These are phyloP conservation scores for Lophura swinhoii DNA, from an alignment of 2,797 vertebrate genomes.

Conservation along the genomic window DNA sequence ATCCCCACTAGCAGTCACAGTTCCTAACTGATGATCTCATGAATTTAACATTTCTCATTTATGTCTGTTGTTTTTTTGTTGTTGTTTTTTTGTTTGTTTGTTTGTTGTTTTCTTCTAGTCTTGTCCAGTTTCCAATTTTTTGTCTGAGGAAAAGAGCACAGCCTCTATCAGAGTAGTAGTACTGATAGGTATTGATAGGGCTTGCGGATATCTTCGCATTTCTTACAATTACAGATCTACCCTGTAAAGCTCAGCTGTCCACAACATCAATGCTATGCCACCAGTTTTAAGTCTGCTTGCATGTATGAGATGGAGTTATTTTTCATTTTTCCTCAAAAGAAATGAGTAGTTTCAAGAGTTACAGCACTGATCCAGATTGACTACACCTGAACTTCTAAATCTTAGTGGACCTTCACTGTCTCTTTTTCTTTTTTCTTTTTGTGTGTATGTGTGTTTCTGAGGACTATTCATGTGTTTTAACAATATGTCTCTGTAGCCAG, in stretches of 20 bases:
- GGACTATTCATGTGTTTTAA: not conserved
- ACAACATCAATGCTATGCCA: not conserved
- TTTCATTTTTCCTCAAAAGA: not conserved
- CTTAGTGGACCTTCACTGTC: not conserved
- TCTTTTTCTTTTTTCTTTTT: not conserved
- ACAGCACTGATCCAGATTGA: not conserved
- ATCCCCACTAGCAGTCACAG: not conserved
- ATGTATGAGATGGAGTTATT: not conserved
- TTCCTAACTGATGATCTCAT: not conserved
- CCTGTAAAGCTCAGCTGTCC: not conserved
- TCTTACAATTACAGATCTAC: not conserved
- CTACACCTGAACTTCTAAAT: not conserved
- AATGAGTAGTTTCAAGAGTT: not conserved
- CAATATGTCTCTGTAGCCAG: not conserved
- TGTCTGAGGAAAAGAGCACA: not conserved
- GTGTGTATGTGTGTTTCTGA: not conserved
- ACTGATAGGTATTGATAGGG: not conserved
- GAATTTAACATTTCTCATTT: not conserved
- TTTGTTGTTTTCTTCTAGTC: not conserved
- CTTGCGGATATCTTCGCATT: not conserved
- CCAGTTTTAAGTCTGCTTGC: not conserved
- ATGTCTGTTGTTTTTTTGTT: not conserved
- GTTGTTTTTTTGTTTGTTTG: not conserved
- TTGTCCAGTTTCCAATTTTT: not conserved
- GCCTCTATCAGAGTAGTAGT: not conserved